Evolutionary conservation across 2,888 invertebrate genomes (phyloP).

Genomic region (Strigamia transsilvanica): DNA sequence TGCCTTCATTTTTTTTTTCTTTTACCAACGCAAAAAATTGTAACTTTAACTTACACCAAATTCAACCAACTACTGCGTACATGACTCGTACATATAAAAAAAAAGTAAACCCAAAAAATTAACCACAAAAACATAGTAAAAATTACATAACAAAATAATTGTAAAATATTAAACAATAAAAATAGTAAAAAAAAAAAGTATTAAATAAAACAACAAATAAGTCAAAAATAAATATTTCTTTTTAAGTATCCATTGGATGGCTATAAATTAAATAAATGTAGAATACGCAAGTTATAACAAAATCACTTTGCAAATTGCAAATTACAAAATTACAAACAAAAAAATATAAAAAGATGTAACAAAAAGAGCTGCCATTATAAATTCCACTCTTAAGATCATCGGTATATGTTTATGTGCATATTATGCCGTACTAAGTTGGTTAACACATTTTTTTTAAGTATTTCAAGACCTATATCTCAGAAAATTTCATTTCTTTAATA

Average conservation of each 20-base stretch:
- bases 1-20: background rate
- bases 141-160: background rate
- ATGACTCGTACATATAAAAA: background rate
- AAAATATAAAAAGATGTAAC: background rate
- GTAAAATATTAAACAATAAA: background rate
- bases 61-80: background rate
- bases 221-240: constrained; percentile 12
- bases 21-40: background rate
- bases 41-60: constrained; percentile 7
- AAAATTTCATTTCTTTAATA: no score
- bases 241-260: constrained; percentile 44
- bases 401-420: background rate
- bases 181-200: background rate
- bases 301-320: no score
- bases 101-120: constrained; percentile 5
- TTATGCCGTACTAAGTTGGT: background rate
- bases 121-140: constrained; percentile 9
- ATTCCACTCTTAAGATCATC: background rate
- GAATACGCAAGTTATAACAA: background rate
- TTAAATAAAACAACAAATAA: constrained; percentile 7
- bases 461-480: no score
- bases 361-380: constrained; percentile 42
- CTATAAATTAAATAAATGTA: constrained; percentile 5
- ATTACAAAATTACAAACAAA: background rate
- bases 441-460: background rate